These are phyloP conservation scores for Bovichtus diacanthus DNA, from an alignment of 2,797 vertebrate genomes.

Conservation along the genomic window DNA sequence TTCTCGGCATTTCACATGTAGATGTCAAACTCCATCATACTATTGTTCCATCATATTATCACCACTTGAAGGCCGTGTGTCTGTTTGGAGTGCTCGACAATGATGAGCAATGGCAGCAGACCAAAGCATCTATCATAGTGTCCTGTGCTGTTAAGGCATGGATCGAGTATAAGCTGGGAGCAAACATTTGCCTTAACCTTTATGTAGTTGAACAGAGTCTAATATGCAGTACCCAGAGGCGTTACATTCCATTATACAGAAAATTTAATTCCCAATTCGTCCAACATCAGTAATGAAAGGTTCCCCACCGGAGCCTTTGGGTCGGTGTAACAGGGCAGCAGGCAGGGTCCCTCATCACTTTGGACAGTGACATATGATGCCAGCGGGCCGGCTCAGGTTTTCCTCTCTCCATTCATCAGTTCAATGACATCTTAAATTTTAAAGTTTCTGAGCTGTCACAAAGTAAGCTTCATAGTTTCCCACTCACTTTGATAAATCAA, in stretches of 20 bases:
- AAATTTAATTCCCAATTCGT: conserved; percentile 36
- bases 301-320: conserved; percentile 24
- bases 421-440: conserved; percentile 83
- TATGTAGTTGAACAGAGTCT: conserved; percentile 16
- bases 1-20: neutral
- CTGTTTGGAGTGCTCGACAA: conserved; percentile 13
- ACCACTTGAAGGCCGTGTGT: conserved; percentile 21
- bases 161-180: conserved; percentile 15
- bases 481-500: conserved; percentile 80
- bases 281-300: conserved; percentile 12
- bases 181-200: conserved; percentile 40
- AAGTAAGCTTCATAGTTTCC: conserved; percentile 82
- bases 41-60: conserved; percentile 19
- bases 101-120: conserved; percentile 26
- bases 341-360: conserved; percentile 76
- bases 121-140: conserved; percentile 7
- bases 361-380: conserved; percentile 82
- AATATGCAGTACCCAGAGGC: conserved; percentile 12
- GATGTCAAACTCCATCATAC: neutral
- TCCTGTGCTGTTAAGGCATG: conserved; percentile 17
- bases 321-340: conserved; percentile 22
- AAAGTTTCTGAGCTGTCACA: conserved; percentile 82
- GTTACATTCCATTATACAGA: conserved; percentile 1
- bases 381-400: conserved; percentile 69
- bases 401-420: conserved; percentile 81